Percentiles rank a stretch among this genome's conserved stretches.
Conservation (phyloP, 1,140 invertebrate genomes). For the Antheraea pernyi region DNA sequence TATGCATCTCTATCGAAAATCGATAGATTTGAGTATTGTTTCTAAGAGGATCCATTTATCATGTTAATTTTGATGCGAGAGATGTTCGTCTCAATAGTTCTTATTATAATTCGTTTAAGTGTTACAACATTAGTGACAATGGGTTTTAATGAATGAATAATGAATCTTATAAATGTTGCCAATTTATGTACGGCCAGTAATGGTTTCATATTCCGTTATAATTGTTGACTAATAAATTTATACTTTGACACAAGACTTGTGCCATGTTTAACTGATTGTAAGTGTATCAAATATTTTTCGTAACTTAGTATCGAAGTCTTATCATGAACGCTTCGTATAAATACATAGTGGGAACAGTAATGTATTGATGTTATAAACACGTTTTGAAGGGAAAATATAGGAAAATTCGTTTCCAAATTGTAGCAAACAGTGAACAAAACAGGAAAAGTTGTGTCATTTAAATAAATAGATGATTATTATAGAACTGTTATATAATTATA, state of each 20-base stretch:
- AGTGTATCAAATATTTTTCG: neutral
- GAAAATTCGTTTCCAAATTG: conserved; percentile 42
- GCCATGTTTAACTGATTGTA: conserved; percentile 40
- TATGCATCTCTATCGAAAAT: neutral
- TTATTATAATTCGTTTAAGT: conserved; percentile 19
- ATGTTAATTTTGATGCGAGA: neutral
- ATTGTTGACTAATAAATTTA: conserved; percentile 33
- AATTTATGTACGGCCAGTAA: conserved; percentile 61
- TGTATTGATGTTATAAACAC: conserved; percentile 10
- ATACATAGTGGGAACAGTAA: conserved; percentile 41
- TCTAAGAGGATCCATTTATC: conserved; percentile 5
- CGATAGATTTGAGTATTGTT: neutral
- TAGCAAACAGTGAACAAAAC: conserved; percentile 44
- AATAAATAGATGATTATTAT: conserved; percentile 65
- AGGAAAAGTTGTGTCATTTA: conserved; percentile 73
- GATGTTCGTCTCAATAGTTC: conserved; percentile 7
- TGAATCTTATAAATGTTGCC: conserved; percentile 45
- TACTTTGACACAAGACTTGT: conserved; percentile 65
- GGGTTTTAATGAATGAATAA: conserved; percentile 25
- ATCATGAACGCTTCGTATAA: conserved; percentile 19
- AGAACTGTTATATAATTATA: conserved; percentile 66
- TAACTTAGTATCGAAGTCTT: conserved; percentile 18
- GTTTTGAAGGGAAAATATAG: neutral
- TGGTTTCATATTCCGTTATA: conserved; percentile 44
- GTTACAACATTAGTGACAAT: conserved; percentile 28